These are phyloP conservation scores for Hydractinia symbiolongicarpus DNA, from an alignment of 30 jellyfish, hydroid and myxozoan genomes.

Conservation along the genomic window DNA sequence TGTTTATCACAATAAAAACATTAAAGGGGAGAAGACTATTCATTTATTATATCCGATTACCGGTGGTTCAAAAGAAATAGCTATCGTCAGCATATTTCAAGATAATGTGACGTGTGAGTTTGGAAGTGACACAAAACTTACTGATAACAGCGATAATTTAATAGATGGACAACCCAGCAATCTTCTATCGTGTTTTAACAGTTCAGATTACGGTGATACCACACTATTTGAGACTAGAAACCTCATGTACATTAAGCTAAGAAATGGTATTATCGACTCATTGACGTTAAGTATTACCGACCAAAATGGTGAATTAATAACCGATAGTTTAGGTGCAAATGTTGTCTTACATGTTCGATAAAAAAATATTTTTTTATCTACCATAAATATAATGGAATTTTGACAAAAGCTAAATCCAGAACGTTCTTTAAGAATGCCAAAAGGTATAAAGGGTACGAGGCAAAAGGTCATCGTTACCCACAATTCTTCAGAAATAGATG, in stretches of 20 bases:
- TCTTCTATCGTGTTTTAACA: neutral
- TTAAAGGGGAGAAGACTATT: neutral
- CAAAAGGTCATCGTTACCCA: slow-evolving; percentile 13
- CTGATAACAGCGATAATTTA: slow-evolving; percentile 6
- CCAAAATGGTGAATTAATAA: neutral
- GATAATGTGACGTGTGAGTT: slow-evolving; percentile 3
- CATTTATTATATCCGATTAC: neutral
- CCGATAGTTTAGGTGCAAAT: neutral
- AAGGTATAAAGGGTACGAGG: neutral
- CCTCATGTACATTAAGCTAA: neutral
- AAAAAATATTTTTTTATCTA: neutral
- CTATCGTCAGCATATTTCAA: slow-evolving; percentile 8
- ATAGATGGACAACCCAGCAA: slow-evolving; percentile 13
- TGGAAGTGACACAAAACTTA: slow-evolving; percentile 2
- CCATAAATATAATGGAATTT: neutral
- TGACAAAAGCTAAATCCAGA: neutral
- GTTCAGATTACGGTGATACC: neutral
- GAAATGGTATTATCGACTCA: slow-evolving; percentile 7
- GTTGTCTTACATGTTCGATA: neutral
- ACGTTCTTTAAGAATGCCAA: neutral
- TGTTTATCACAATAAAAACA: neutral
- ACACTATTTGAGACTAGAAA: neutral
- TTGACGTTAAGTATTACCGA: slow-evolving; percentile 5
- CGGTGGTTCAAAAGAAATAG: neutral
- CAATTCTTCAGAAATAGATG: neutral